Evolutionary conservation across 2,888 invertebrate species (phyloP).

Genomic region (Eristalis intricaria): DNA sequence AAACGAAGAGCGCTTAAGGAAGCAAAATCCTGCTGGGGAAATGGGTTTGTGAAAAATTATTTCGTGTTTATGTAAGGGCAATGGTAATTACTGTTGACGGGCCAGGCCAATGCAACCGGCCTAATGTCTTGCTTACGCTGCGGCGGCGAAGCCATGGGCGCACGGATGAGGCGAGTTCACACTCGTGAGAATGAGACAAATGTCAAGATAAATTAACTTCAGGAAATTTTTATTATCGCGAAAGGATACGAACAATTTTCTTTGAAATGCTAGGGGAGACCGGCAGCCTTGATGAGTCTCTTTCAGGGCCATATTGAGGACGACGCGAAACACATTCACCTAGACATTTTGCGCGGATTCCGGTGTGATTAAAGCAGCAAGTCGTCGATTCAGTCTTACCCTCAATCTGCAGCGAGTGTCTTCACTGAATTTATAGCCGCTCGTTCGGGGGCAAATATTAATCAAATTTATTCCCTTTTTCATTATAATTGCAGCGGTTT

Average conservation of each 20-base stretch:
- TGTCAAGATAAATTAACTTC: slow-evolving; percentile 69
- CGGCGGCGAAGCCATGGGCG: neutral
- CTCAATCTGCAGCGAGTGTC: slow-evolving; percentile 3
- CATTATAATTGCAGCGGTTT: slow-evolving; percentile 68
- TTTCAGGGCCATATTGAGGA: slow-evolving; percentile 49
- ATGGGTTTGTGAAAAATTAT: slow-evolving; percentile 71
- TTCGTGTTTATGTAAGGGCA: slow-evolving; percentile 70
- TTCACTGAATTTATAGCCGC: slow-evolving; percentile 57
- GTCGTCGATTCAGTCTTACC: neutral
- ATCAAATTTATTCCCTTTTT: slow-evolving; percentile 66
- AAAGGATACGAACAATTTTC: slow-evolving; percentile 65
- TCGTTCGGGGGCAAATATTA: slow-evolving; percentile 66
- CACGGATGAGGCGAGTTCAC: slow-evolving; percentile 30
- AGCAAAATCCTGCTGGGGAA: slow-evolving; percentile 56
- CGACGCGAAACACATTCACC: slow-evolving; percentile 36
- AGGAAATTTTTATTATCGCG: slow-evolving; percentile 71
- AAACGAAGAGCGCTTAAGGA: slow-evolving; percentile 44
- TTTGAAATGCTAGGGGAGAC: slow-evolving; percentile 31
- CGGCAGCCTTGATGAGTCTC: slow-evolving; percentile 31
- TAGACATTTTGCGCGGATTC: slow-evolving; percentile 28
- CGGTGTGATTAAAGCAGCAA: slow-evolving; percentile 47
- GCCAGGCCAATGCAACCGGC: slow-evolving; percentile 51
- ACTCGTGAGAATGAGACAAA: slow-evolving; percentile 62
- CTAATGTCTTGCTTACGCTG: slow-evolving; percentile 18
- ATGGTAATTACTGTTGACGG: slow-evolving; percentile 72